Evolutionary conservation across 2,113 vertebrate species (phyloP), one percentile per base, ranked within the genome.

Genomic region (Poicephalus meyeri): DNA sequence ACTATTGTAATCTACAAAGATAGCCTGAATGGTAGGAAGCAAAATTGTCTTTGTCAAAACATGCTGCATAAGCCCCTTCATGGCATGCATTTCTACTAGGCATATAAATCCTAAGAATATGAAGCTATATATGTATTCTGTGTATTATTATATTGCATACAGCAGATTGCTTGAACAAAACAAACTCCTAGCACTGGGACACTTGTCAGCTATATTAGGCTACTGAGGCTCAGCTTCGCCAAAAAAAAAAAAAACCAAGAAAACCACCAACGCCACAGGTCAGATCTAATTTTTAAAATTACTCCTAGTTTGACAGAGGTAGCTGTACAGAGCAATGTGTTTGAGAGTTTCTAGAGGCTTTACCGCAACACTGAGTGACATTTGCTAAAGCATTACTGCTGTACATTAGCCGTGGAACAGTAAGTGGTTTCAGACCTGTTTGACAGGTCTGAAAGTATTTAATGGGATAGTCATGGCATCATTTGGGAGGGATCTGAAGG

Each of bases 331-430:
- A 83, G 35, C 68, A 66, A 7, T 23, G 65, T 11, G 9, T 61
- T 68, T 65, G 24, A 65, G 33, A 31, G 16, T 71, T 91, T 87
- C 56, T 52, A 39, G 56, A 84, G 52, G 44, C 16, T 94, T n/a
- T 69, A 80, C 33, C 53, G 46, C 52, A 76, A 41, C 3, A 55
- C 4, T 0, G 0, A 74, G 52, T 60, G 41, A 31, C 8, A n/a
- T 69, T 56, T 88, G 12, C 55, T 28, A 33, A n/a, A 74, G 19
- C 42, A 25, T 58, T 66, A 37, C 31, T 12, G 11, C 24, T 3
- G 1, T n/a, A 14, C 6, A 0, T 76, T 82, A 69, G 21, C 52
- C 63, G 20, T 4, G 2, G n/a, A 82, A 23, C 0, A 1, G 66
- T 39, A 93, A 88, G 64, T 10, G 47, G 21, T 23, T 76, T 88